Evolutionary conservation across 2,888 invertebrate genomes (phyloP).

Genomic region (Gibbula magus): DNA sequence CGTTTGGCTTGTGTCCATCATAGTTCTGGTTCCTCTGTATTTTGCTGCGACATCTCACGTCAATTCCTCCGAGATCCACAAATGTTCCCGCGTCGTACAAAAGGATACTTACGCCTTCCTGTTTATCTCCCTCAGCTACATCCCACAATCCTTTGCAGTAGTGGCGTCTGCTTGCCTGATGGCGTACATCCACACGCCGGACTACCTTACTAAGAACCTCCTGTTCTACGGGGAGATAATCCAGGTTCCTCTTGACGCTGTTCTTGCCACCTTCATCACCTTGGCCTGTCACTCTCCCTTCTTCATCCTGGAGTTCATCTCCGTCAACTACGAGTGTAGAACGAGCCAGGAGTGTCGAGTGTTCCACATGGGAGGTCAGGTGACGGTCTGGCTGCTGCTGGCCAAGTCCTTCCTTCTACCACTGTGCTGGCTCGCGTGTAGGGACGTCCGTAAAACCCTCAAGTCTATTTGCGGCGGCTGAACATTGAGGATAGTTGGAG

Average conservation of each 20-base stretch:
- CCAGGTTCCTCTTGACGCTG: slow-evolving; percentile 1
- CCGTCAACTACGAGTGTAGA: background rate
- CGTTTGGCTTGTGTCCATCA: background rate
- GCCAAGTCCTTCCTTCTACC: slow-evolving; percentile 21
- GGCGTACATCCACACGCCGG: background rate
- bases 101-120: background rate
- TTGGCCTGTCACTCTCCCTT: background rate
- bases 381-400: slow-evolving; percentile 5
- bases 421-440: slow-evolving; percentile 21
- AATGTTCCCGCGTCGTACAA: background rate
- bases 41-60: background rate
- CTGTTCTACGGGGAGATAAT: slow-evolving; percentile 14
- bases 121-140: background rate
- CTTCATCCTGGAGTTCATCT: slow-evolving; percentile 15
- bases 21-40: background rate
- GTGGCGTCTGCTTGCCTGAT: background rate
- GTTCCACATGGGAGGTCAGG: background rate
- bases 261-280: slow-evolving; percentile 11
- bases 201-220: background rate
- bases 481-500: background rate
- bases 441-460: background rate
- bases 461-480: background rate
- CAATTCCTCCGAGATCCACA: background rate
- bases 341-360: background rate
- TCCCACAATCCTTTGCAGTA: background rate